A percentile compares a stretch with the other conserved stretches of the same genome.
These are phyloP conservation scores for Zaprionus davidi DNA, from an alignment of 1,140 invertebrate species.

Conservation along the genomic window DNA sequence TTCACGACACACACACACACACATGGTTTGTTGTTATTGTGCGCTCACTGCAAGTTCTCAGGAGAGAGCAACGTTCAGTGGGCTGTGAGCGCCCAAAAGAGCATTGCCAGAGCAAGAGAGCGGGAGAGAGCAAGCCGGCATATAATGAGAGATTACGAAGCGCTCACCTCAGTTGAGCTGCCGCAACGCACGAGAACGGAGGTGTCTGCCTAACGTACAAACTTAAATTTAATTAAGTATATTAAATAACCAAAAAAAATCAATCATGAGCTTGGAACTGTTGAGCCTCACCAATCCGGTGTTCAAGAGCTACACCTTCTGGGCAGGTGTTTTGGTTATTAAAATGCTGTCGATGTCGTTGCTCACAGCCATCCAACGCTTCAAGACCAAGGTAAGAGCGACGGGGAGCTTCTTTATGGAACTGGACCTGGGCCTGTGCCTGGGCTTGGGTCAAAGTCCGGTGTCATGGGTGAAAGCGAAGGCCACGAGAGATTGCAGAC, in stretches of 20 bases:
- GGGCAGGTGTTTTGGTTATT: slow-evolving; percentile 86
- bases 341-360: slow-evolving; percentile 87
- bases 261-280: slow-evolving; percentile 66
- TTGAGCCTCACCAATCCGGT: slow-evolving; percentile 83
- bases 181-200: slow-evolving; percentile 20
- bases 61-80: not conserved
- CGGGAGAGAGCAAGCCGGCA: slow-evolving; percentile 16
- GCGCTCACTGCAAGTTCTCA: not conserved
- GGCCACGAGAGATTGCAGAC: not conserved
- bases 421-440: too few species aligned
- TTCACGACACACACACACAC: not conserved
- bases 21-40: too few species aligned
- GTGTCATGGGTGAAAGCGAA: slow-evolving; percentile 26
- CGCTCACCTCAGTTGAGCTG: slow-evolving; percentile 31
- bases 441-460: slow-evolving; percentile 43
- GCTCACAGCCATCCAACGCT: slow-evolving; percentile 85
- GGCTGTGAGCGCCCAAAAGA: not conserved
- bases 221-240: slow-evolving; percentile 1
- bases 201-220: slow-evolving; percentile 1
- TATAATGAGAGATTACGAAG: slow-evolving; percentile 18
- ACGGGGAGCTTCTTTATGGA: slow-evolving; percentile 1
- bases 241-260: slow-evolving; percentile 27
- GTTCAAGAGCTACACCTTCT: slow-evolving; percentile 86
- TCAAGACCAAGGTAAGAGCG: slow-evolving; percentile 86
- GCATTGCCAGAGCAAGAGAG: slow-evolving; percentile 4